A percentile compares a stretch with the other conserved stretches of the same genome.
Evolutionary conservation across 2,113 vertebrate genomes (phyloP).

Genomic region (Sylvia atricapilla): DNA sequence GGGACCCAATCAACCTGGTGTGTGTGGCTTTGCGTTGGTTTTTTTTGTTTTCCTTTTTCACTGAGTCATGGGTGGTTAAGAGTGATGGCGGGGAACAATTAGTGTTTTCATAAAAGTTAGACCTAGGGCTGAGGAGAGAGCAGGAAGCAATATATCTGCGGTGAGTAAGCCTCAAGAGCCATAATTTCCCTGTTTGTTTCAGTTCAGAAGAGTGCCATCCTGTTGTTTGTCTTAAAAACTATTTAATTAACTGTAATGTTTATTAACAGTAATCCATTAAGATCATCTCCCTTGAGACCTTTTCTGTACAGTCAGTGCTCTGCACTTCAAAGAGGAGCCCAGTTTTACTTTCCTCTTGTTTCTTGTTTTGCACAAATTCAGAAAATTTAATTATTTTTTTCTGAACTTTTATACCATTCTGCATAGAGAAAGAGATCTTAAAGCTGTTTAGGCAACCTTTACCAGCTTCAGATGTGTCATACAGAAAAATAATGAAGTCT

Average conservation of each 20-base stretch:
- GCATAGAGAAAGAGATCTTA: neutral
- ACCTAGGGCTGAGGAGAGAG: neutral
- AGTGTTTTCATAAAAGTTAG: constrained; percentile 29
- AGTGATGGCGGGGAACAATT: neutral
- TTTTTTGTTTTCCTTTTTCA: neutral
- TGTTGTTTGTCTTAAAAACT: constrained; percentile 55
- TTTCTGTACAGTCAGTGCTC: neutral
- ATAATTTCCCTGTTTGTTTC: constrained; percentile 45
- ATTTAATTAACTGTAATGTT: constrained; percentile 54
- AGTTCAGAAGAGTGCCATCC: constrained; percentile 32
- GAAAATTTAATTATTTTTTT: constrained; percentile 12
- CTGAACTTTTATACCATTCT: neutral
- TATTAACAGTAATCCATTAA: constrained; percentile 58
- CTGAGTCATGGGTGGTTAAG: neutral
- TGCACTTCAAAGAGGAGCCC: neutral
- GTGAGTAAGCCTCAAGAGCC: constrained; percentile 48
- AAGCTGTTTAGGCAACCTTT: neutral
- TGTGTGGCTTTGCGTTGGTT: neutral
- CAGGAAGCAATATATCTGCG: constrained; percentile 41
- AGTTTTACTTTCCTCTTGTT: neutral
- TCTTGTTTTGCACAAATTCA: neutral
- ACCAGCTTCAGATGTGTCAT: neutral
- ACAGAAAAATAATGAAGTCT: constrained; percentile 22
- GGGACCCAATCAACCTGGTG: neutral
- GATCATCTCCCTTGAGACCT: constrained; percentile 1